phyloP scores from a whole-genome alignment of 2,113 vertebrate genomes.

The Dasyurus viverrinus region DNA sequence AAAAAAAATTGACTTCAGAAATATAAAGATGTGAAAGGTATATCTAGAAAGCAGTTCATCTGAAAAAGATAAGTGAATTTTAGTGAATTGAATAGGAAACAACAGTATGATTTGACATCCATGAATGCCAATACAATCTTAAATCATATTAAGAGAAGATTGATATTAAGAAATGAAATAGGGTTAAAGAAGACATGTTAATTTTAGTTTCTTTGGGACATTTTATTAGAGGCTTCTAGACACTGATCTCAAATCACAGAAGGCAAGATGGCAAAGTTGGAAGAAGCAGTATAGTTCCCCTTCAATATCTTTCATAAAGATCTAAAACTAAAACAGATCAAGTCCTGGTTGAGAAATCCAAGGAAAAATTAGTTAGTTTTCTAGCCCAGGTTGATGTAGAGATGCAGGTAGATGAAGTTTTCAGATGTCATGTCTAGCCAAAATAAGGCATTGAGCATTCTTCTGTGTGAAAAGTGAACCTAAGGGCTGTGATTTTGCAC shows the following conservation, averaged over 20 bases:
- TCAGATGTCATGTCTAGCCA: background rate
- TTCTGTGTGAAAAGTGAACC: background rate
- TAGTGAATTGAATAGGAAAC: background rate
- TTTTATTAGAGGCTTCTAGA: background rate
- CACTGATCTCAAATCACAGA: background rate
- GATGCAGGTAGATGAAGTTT: background rate
- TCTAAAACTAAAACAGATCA: background rate
- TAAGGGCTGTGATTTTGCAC: background rate
- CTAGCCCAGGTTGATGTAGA: background rate
- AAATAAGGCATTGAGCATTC: background rate
- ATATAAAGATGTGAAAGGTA: background rate
- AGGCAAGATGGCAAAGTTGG: background rate
- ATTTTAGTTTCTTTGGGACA: background rate
- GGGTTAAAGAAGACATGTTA: background rate
- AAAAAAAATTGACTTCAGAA: background rate
- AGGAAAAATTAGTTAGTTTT: background rate
- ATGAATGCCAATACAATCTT: background rate
- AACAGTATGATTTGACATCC: background rate
- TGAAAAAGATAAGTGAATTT: background rate
- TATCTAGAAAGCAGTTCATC: background rate
- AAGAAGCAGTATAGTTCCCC: background rate
- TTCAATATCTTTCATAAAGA: background rate
- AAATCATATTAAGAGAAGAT: background rate
- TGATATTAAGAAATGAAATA: background rate
- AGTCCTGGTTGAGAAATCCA: background rate